phyloP scores from a whole-genome alignment of 2,888 invertebrate species.

The Alloplasta piceator region DNA sequence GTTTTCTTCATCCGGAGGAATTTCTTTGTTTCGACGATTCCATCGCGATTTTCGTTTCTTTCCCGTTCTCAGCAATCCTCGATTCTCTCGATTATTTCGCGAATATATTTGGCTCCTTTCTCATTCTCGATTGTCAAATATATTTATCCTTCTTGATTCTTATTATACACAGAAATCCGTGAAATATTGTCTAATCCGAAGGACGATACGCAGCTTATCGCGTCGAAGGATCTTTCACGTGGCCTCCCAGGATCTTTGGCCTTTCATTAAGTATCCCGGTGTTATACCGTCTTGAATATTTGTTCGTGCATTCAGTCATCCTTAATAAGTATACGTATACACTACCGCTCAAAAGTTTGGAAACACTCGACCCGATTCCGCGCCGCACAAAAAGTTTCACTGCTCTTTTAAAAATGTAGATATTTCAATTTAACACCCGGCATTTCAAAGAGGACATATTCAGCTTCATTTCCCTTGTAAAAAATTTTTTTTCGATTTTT shows the following conservation, averaged over 20 bases:
- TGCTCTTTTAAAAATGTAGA: too few species aligned
- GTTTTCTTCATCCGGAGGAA: conserved; percentile 14
- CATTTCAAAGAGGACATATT: too few species aligned
- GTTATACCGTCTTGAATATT: conserved; percentile 52
- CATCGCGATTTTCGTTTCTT: too few species aligned
- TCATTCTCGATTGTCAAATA: conserved; percentile 29
- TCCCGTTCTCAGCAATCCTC: conserved; percentile 17
- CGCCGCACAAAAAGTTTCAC: too few species aligned
- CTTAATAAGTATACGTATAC: too few species aligned
- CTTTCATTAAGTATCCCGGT: conserved; percentile 49
- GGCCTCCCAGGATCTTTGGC: conserved; percentile 42
- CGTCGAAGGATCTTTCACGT: conserved; percentile 42
- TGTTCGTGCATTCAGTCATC: conserved; percentile 46
- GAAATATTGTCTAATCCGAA: conserved; percentile 38
- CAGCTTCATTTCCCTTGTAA: too few species aligned
- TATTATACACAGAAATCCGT: conserved; percentile 1
- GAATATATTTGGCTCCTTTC: conserved; percentile 23
- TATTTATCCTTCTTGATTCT: not conserved
- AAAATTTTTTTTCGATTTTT: too few species aligned
- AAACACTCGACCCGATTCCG: too few species aligned
- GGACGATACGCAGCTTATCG: conserved; percentile 47
- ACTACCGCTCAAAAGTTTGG: too few species aligned
- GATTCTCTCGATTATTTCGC: not conserved
- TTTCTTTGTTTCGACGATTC: conserved; percentile 8
- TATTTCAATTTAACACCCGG: too few species aligned